Conservation (phyloP, 2,888 invertebrate species). For the Cheilosia grossa region DNA sequence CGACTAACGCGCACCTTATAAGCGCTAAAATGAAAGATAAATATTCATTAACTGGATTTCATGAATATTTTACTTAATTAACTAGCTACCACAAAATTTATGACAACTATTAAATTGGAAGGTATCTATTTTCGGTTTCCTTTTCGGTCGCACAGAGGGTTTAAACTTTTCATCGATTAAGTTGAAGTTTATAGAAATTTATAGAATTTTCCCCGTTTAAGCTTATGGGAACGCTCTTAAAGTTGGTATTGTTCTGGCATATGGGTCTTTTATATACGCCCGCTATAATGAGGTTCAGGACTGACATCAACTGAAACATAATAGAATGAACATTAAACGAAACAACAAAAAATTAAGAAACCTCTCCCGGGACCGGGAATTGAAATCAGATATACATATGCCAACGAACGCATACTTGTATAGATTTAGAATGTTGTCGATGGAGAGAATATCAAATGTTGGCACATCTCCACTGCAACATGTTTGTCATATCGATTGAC, state of each 20-base stretch:
- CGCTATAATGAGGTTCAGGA: conserved; percentile 41
- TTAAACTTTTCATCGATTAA: conserved; percentile 23
- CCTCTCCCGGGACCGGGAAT: conserved; percentile 40
- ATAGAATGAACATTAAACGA: conserved; percentile 1
- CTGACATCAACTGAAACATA: conserved; percentile 52
- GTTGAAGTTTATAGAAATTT: conserved; percentile 32
- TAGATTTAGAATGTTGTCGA: conserved; percentile 39
- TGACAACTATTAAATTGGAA: conserved; percentile 58
- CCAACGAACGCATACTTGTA: conserved; percentile 30
- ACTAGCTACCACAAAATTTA: conserved; percentile 66
- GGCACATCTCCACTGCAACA: not conserved
- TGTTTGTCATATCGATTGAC: conserved; percentile 71
- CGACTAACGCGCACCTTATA: not conserved
- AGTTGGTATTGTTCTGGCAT: conserved; percentile 6
- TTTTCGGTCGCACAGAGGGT: conserved; percentile 33
- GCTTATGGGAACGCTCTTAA: conserved; percentile 41
- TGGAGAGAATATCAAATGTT: conserved; percentile 44
- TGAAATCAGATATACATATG: conserved; percentile 61
- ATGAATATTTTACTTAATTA: conserved; percentile 73
- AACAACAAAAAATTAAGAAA: conserved; percentile 15
- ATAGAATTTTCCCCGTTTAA: conserved; percentile 12
- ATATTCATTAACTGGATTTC: conserved; percentile 70
- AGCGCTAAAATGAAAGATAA: conserved; percentile 63
- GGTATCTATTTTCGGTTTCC: conserved; percentile 5
- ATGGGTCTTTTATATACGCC: conserved; percentile 7